Evolutionary conservation across 2,113 vertebrate genomes (phyloP), one percentile per base, ranked within the genome.

Genomic region (Egretta garzetta): DNA sequence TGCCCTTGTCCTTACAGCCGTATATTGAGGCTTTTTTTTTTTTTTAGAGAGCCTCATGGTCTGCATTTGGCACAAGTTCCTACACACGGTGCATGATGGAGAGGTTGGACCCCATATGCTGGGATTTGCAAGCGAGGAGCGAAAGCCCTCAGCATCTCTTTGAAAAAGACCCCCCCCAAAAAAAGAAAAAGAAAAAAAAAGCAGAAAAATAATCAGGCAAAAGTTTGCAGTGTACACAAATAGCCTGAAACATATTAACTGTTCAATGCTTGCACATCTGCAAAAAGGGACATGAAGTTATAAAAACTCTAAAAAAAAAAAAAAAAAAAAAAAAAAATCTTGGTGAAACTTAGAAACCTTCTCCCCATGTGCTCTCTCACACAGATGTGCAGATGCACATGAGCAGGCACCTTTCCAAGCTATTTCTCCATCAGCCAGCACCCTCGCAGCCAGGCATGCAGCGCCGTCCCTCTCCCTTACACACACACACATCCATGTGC

Each of bases 401-500:
- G 1, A 79, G n/a, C 59, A 59, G 0, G 1, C 18, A 60, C 23
- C 32, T 37, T 43, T 70, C 50, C 30, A 19, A 10, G 30, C 7
- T 28, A 6, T 35, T 59, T 72, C 28, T n/a, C 32, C 84, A 58
- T 8, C 52, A 45, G 23, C 6, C 63, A 52, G 63, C 84, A 58
- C 18, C 20, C 27, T 1, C 2, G 3, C 22, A 33, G 55, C 30
- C 12, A 62, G 39, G 33, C 28, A 59, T 1, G 2, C 18, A 45
- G 43, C 0, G 3, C 14, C 30, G 24, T 20, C 10, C 50, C 43
- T 45, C 20, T 52, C 32, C 68, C 3, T 4, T 30, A n/a, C 18
- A n/a, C 15, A 58, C 41, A 62, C 41, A 62, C 12, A 17, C 0
- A 0, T 27, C 32, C 37, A 30, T 0, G 0, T 43, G 52, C 28